Evolutionary conservation across 2,888 invertebrate genomes (phyloP).

Genomic region (Celastrina argiolus): DNA sequence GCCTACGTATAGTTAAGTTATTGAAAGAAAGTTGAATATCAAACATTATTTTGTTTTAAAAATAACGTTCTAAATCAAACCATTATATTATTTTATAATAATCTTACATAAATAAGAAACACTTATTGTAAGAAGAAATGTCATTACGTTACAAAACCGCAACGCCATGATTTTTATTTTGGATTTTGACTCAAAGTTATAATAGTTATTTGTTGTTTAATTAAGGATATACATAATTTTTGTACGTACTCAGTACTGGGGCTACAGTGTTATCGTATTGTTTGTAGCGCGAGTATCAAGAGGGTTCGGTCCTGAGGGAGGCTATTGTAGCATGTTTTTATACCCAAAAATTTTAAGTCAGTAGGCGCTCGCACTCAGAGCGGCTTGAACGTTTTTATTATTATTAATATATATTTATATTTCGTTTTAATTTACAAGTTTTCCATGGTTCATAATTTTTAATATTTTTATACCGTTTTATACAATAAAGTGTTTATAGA

Average conservation of each 20-base stretch:
- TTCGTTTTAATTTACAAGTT: slow-evolving; percentile 78
- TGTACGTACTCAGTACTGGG: neutral
- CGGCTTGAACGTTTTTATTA: slow-evolving; percentile 76
- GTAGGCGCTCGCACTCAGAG: slow-evolving; percentile 77
- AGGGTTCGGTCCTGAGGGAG: slow-evolving; percentile 52
- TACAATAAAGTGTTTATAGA: slow-evolving; percentile 75
- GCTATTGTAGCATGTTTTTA: slow-evolving; percentile 79
- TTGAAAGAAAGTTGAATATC: too few relatives aligned
- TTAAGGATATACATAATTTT: neutral
- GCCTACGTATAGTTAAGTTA: too few relatives aligned
- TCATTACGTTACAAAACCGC: too few relatives aligned
- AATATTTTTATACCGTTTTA: slow-evolving; percentile 78
- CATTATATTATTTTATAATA: too few relatives aligned
- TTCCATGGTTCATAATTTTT: slow-evolving; percentile 76
- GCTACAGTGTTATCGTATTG: slow-evolving; percentile 24
- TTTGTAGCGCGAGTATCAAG: slow-evolving; percentile 58
- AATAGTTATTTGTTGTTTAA: neutral
- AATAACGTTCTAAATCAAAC: too few relatives aligned
- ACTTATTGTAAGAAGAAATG: too few relatives aligned
- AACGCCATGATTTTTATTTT: too few relatives aligned
- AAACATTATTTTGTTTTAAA: too few relatives aligned
- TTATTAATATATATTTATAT: slow-evolving; percentile 78
- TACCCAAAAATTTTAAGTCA: slow-evolving; percentile 79
- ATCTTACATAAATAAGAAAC: too few relatives aligned
- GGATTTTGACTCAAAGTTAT: too few relatives aligned